Conservation (phyloP, 2,113 vertebrate genomes). For the Desmodus rotundus region DNA sequence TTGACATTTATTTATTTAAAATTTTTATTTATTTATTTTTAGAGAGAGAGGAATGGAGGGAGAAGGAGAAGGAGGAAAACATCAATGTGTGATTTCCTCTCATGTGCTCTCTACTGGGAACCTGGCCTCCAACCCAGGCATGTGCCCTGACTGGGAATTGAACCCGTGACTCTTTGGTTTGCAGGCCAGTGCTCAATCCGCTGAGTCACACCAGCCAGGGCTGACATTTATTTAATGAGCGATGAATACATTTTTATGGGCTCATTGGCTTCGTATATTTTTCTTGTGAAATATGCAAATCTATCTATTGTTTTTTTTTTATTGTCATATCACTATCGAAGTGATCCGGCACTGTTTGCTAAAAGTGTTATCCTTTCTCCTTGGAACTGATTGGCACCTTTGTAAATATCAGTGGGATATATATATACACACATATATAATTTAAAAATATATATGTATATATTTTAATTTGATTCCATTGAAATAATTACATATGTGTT, state of each 20-base stretch:
- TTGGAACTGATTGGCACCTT: not conserved
- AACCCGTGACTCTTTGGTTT: too few species aligned
- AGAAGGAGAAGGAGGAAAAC: too few species aligned
- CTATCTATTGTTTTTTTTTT: fast-evolving
- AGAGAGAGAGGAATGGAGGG: too few species aligned
- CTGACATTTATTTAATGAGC: not conserved
- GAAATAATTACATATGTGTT: not conserved
- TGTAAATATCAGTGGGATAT: not conserved
- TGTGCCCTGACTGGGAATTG: too few species aligned
- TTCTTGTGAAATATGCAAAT: not conserved
- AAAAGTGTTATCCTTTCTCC: not conserved
- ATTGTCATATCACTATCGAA: not conserved
- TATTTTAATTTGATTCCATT: not conserved
- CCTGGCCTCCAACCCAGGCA: too few species aligned
- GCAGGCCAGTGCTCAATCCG: too few species aligned
- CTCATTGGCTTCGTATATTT: not conserved
- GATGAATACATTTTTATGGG: not conserved
- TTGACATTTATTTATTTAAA: not conserved
- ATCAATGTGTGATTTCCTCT: too few species aligned
- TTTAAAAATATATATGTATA: too few species aligned
- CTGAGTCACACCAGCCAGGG: too few species aligned
- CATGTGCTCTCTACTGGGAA: too few species aligned
- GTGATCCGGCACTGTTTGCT: not conserved
- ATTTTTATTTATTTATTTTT: too few species aligned
- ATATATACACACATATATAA: too few species aligned